Conservation (phyloP, 37 sponge, comb jelly and placozoan species). For the Sycon ciliatum region DNA sequence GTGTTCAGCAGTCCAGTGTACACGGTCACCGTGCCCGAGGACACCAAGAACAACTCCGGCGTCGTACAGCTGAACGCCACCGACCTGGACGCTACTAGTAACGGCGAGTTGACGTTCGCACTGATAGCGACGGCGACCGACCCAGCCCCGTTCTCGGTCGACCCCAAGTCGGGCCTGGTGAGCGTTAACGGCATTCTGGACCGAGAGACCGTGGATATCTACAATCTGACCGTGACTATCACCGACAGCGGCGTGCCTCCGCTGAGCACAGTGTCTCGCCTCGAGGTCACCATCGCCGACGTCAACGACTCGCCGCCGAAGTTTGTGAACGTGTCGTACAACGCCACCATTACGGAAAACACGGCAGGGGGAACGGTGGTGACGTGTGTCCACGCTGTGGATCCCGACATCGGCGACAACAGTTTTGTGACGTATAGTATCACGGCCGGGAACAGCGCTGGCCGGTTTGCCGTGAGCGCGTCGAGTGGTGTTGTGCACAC, state of each 20-base stretch:
- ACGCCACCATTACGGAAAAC: background rate
- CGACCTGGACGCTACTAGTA: background rate
- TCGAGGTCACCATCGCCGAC: slow-evolving; percentile 40
- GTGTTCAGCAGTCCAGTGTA: background rate
- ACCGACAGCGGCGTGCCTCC: slow-evolving; percentile 2
- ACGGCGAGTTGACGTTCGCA: background rate
- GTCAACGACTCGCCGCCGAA: slow-evolving; percentile 38
- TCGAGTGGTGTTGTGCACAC: background rate
- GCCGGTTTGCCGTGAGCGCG: background rate
- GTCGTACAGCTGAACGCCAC: background rate
- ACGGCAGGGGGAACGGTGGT: background rate
- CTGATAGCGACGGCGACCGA: too few species aligned
- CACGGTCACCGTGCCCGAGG: slow-evolving; percentile 1
- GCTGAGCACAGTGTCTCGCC: slow-evolving; percentile 1
- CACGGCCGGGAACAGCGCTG: background rate
- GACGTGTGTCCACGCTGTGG: background rate
- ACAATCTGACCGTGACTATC: background rate
- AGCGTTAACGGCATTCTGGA: background rate
- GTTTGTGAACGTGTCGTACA: background rate
- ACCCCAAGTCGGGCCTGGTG: background rate
- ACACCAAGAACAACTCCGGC: background rate
- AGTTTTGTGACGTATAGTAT: slow-evolving; percentile 20
- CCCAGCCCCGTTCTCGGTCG: background rate
- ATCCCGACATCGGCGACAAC: slow-evolving; percentile 29
- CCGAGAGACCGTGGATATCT: background rate